These are phyloP conservation scores for Scelioninae gen. 1 DNA, from an alignment of 2,888 invertebrate species.

Conservation along the genomic window DNA sequence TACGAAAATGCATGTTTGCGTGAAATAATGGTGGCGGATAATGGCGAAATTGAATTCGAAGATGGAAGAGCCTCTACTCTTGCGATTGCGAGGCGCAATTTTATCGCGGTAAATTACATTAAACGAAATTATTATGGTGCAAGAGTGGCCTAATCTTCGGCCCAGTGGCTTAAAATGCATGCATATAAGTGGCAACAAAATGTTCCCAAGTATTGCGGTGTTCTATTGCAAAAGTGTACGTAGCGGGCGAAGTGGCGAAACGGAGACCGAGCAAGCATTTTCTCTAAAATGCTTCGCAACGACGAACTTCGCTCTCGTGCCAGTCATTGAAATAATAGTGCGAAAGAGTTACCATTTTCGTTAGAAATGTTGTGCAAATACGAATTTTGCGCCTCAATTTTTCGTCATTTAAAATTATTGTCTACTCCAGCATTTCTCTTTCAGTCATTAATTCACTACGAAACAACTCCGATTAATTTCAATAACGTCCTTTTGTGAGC, in stretches of 20 bases:
- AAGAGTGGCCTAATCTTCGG: conserved; percentile 49
- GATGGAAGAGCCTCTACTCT: conserved; percentile 35
- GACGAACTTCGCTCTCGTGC: conserved; percentile 25
- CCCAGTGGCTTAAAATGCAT: conserved; percentile 33
- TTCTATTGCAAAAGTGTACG: conserved; percentile 31
- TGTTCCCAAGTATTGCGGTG: conserved; percentile 28
- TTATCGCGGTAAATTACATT: conserved; percentile 42
- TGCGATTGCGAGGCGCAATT: conserved; percentile 41
- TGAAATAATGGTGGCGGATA: conserved; percentile 35
- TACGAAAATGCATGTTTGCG: conserved; percentile 23
- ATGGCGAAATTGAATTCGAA: conserved; percentile 43
- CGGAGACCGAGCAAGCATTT: conserved; percentile 28
- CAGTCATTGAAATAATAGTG: conserved; percentile 49
- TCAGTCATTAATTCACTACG: too few species aligned
- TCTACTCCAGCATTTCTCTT: background rate
- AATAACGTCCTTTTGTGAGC: too few species aligned
- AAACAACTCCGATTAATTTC: too few species aligned
- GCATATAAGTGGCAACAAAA: conserved; percentile 52
- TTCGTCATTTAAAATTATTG: background rate
- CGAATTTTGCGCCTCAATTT: conserved; percentile 2
- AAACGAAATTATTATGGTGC: conserved; percentile 52
- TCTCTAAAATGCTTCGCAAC: conserved; percentile 30
- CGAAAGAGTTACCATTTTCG: conserved; percentile 23
- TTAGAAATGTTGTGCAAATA: conserved; percentile 21
- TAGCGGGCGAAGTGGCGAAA: background rate